Conservation (phyloP, 2,888 invertebrate species). For the Hirtodrosophila trivittata region DNA sequence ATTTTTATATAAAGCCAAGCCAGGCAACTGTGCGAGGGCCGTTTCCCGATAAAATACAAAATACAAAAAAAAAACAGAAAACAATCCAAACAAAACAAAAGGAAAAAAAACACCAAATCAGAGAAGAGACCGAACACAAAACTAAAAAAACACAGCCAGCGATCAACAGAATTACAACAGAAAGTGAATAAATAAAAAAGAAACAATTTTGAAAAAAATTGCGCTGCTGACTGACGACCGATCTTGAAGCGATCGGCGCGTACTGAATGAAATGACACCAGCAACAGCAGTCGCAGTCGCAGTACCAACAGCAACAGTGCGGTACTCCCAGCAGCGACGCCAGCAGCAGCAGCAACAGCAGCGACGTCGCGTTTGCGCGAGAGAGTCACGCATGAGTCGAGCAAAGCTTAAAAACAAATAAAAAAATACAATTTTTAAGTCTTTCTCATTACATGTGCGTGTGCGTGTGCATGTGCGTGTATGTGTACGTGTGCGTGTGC, state of each 20-base stretch:
- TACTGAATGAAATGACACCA: constrained; percentile 72
- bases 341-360: constrained; percentile 33
- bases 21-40: constrained; percentile 49
- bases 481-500: constrained; percentile 5
- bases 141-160: constrained; percentile 26
- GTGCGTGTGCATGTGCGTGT: constrained; percentile 15
- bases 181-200: constrained; percentile 48
- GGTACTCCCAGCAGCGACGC: constrained; percentile 27
- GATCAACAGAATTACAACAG: constrained; percentile 56
- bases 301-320: constrained; percentile 43
- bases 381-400: constrained; percentile 46
- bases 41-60: constrained; percentile 59
- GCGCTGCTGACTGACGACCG: constrained; percentile 74
- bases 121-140: constrained; percentile 36
- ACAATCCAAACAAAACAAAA: constrained; percentile 31
- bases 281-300: constrained; percentile 41
- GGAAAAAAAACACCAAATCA: constrained; percentile 27
- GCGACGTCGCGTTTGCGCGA: constrained; percentile 15
- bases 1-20: constrained; percentile 70
- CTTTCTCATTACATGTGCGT: constrained; percentile 4
- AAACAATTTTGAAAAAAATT: constrained; percentile 62
- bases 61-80: constrained; percentile 23
- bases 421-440: constrained; percentile 7
- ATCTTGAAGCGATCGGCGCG: constrained; percentile 75
- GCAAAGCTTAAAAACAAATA: constrained; percentile 23